Evolutionary conservation across 1,140 invertebrate species (phyloP), one percentile per base, ranked within the genome.

Genomic region (Hycleus phaleratus): DNA sequence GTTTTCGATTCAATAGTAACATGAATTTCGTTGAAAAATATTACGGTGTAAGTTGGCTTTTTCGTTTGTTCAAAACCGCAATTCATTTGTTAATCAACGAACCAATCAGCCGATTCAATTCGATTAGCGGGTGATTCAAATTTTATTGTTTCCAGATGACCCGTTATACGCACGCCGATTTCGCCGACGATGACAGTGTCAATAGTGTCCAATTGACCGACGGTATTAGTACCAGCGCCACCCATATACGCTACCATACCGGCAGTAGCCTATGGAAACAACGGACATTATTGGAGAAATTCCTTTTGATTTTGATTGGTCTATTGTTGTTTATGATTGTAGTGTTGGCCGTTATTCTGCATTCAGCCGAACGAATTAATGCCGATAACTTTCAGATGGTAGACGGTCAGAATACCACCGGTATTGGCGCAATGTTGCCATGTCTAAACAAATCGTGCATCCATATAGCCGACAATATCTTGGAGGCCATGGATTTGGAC

Each of bases 391-490:
- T 18, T 18, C 18, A 18, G 18, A 18, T 18, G 18, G 18, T 18
- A 18, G 18, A 18, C 3, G 32, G 32, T 2, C 32, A 32, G 32
- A 5, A 32, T 32, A 32, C 32, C 32, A 32, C 32, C 18, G 18
- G 18, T 18, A 2, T 18, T 18, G 18, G 18, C 1, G 18, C 18
- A 1, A 1, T 18, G 2, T 58, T 61, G 18, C 77, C 81, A 46
- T 95, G 93, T 71, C 74, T 95, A 7, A 89, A 87, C 8, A 81
- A 88, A 56, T 84, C 85, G 4, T 96, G 93, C 69, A 86, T 97
- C 4, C 88, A 85, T 51, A 90, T 91, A 0, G 86, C 93, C 0
- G 90, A 89, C 44, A 82, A 87, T 51, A 86, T 97, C 39, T 79
- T 96, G 40, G 84, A 86, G 57, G 87, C 89, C 1, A 87, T 97